Conservation (phyloP, 1,140 invertebrate species). For the Calliopsis andreniformis region DNA sequence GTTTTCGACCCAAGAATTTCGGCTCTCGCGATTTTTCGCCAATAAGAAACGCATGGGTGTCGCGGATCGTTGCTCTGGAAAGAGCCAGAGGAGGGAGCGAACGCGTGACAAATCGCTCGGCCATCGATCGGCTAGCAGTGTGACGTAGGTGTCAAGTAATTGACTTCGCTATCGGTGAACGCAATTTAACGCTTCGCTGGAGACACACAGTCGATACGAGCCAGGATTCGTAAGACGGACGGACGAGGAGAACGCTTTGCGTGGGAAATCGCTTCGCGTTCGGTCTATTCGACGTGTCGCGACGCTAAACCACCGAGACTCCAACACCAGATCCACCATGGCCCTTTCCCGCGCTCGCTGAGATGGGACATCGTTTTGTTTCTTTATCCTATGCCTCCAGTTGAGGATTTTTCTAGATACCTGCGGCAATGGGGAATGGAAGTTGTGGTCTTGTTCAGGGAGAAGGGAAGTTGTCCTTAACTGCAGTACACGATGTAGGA, state of each 20-base stretch:
- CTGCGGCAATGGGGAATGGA: too few relatives aligned
- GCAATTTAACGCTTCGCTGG: constrained; percentile 34
- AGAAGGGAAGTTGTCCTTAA: too few relatives aligned
- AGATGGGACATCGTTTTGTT: too few relatives aligned
- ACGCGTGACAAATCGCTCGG: constrained; percentile 21
- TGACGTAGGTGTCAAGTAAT: constrained; percentile 45
- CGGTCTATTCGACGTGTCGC: neutral
- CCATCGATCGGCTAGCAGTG: constrained; percentile 10
- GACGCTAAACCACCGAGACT: neutral
- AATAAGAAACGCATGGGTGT: too few relatives aligned
- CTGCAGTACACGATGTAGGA: too few relatives aligned
- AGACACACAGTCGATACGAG: constrained; percentile 32
- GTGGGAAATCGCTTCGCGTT: constrained; percentile 23
- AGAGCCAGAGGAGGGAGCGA: neutral
- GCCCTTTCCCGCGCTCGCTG: too few relatives aligned
- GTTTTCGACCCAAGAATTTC: neutral
- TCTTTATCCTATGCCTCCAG: too few relatives aligned
- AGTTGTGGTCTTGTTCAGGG: too few relatives aligned
- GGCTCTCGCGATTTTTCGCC: too few relatives aligned
- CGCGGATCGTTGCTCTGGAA: too few relatives aligned
- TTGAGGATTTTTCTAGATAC: too few relatives aligned
- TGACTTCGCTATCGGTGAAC: constrained; percentile 41
- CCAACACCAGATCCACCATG: too few relatives aligned
- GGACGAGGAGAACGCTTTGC: neutral
- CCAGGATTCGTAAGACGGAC: constrained; percentile 20